Percentiles rank a stretch among this genome's conserved stretches.
Conservation (phyloP, 1,140 invertebrate genomes). For the Bombus huntii region DNA sequence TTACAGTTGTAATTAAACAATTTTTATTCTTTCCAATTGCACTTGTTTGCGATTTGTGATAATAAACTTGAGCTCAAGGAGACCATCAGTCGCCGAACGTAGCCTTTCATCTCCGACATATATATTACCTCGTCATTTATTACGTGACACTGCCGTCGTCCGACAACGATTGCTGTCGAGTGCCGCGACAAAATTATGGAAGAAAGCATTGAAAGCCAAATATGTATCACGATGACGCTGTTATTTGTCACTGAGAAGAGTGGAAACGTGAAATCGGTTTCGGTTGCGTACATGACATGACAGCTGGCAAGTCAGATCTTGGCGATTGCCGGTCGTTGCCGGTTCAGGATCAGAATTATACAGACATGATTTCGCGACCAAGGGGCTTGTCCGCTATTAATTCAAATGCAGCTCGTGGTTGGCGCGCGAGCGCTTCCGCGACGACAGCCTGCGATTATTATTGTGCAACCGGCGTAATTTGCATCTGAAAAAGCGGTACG, state of each 20-base stretch:
- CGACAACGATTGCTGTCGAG: too few relatives aligned
- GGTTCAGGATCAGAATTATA: conserved; percentile 26
- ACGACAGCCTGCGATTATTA: conserved; percentile 46
- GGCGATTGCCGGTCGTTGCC: neutral
- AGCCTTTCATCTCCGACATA: too few relatives aligned
- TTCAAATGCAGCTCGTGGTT: conserved; percentile 46
- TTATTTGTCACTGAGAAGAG: neutral
- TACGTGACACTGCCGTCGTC: too few relatives aligned
- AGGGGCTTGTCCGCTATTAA: conserved; percentile 27
- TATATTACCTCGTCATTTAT: too few relatives aligned
- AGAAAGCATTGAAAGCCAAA: neutral
- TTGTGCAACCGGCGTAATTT: conserved; percentile 55
- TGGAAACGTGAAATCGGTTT: neutral
- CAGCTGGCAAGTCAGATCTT: neutral
- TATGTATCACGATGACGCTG: neutral
- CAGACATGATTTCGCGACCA: neutral
- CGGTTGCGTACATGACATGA: neutral
- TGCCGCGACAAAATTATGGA: too few relatives aligned
- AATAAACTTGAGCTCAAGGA: too few relatives aligned
- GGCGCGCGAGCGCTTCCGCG: conserved; percentile 46
- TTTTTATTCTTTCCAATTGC: too few relatives aligned
- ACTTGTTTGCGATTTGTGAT: too few relatives aligned
- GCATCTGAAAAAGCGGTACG: conserved; percentile 48
- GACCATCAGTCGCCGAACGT: too few relatives aligned
- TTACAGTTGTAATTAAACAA: too few relatives aligned